Evolutionary conservation across 2,888 invertebrate genomes (phyloP).

Genomic region (Listrodromus nycthemerus): DNA sequence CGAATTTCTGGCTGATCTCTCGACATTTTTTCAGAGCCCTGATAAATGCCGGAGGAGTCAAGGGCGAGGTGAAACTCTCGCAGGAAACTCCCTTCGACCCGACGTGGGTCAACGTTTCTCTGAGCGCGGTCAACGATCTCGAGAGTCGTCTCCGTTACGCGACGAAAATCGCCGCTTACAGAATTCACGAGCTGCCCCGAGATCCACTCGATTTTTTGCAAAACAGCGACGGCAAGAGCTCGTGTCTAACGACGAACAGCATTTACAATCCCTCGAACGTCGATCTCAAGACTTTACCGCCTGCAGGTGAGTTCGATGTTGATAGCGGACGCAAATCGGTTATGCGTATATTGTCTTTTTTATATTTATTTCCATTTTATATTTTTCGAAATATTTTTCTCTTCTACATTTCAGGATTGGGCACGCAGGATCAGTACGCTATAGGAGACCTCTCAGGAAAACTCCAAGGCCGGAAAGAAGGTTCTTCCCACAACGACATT

Average conservation of each 20-base stretch:
- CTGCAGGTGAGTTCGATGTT: conserved; percentile 86
- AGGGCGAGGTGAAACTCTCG: conserved; percentile 91
- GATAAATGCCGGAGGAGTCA: conserved; percentile 92
- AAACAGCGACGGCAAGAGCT: conserved; percentile 81
- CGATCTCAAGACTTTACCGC: conserved; percentile 87
- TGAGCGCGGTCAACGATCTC: conserved; percentile 88
- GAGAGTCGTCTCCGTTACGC: conserved; percentile 91
- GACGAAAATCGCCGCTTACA: conserved; percentile 90
- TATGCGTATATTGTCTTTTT: neutral
- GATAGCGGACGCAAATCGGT: neutral
- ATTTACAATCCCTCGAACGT: conserved; percentile 91
- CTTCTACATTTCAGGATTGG: conserved; percentile 86
- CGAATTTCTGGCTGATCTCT: conserved; percentile 3
- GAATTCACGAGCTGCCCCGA: conserved; percentile 90
- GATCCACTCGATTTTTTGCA: conserved; percentile 85
- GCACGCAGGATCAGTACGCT: conserved; percentile 95
- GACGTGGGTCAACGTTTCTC: conserved; percentile 91
- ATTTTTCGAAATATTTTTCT: neutral
- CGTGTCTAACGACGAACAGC: conserved; percentile 90
- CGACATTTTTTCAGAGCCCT: conserved; percentile 86
- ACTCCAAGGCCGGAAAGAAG: conserved; percentile 90
- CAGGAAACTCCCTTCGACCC: conserved; percentile 94
- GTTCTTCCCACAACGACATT: conserved; percentile 88
- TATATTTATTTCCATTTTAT: conserved; percentile 10
- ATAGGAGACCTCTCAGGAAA: conserved; percentile 96